Evolutionary conservation across 2,888 invertebrate genomes (phyloP), one percentile per base, ranked within the genome.

Genomic region (Agapostemon virescens): DNA sequence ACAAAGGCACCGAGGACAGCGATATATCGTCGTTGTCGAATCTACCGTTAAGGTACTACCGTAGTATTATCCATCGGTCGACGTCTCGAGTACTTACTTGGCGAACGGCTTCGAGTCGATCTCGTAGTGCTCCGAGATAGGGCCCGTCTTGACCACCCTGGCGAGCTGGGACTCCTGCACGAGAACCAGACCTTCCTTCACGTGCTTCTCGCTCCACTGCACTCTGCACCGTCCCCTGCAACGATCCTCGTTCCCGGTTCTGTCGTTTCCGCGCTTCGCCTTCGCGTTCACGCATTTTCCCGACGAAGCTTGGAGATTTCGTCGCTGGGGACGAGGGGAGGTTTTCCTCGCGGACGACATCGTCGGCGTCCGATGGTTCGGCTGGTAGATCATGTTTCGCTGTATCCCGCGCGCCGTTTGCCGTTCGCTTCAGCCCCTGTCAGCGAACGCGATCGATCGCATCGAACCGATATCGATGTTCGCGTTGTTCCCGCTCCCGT

Each of bases 51-150:
- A 86, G 85, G 85, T 83, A n/a, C n/a, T n/a, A n/a, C n/a, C n/a
- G n/a, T n/a, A n/a, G n/a, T n/a, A n/a, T n/a, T n/a, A 55, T 26
- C 52, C 5, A 52, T 55, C 17, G 17, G 9, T 4, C 20, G n/a
- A n/a, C n/a, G n/a, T n/a, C 13, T 49, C 58, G 63, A 17, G 17
- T 33, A 42, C 81, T 92, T 85, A 94, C 94, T 93, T 94, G 68
- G 94, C 94, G 84, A 94, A 93, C 9, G 94, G 94, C 83, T 93
- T 93, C 15, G 93, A 91, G 79, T 94, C 94, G 79, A 94, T 91
- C 73, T 93, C 93, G 88, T 94, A 94, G 87, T 93, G 93, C 82
- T 93, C 93, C 49, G 93, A 90, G 79, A 94, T 93, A n/a, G 94
- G 93, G n/a, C 93, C 93, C 30, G 92, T 93, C 85, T 93, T 93